phyloP scores from a whole-genome alignment of 2,797 vertebrate species.

The Gouania willdenowi region DNA sequence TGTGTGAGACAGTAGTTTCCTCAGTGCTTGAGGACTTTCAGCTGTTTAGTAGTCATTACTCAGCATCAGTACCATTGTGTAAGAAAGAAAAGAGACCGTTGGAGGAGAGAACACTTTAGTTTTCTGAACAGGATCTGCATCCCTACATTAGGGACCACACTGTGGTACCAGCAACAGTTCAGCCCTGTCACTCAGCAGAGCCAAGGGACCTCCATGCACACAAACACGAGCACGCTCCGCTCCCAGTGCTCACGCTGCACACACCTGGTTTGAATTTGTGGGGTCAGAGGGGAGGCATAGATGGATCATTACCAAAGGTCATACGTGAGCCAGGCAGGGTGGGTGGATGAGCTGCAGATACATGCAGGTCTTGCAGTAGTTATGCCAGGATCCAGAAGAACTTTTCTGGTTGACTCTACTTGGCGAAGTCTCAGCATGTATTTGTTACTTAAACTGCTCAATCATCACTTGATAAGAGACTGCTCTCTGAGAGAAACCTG shows the following conservation, averaged over 20 bases:
- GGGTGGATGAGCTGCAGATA: conserved; percentile 6
- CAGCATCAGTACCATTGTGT: conserved; percentile 5
- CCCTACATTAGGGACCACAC: conserved; percentile 6
- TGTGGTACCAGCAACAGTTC: conserved; percentile 41
- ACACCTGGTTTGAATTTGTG: conserved; percentile 65
- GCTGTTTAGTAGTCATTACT: background rate
- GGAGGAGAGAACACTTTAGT: background rate
- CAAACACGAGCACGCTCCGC: conserved; percentile 32
- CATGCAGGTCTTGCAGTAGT: conserved; percentile 11
- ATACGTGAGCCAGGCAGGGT: conserved; percentile 41
- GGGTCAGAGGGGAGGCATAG: conserved; percentile 53
- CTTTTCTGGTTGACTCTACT: conserved; percentile 41
- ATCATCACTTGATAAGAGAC: conserved; percentile 37
- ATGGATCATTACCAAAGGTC: conserved; percentile 61
- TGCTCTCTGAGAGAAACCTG: conserved; percentile 1
- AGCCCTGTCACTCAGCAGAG: conserved; percentile 54
- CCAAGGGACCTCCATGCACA: conserved; percentile 43
- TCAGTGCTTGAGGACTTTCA: background rate
- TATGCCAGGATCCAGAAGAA: background rate
- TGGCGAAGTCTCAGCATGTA: conserved; percentile 14
- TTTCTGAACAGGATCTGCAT: background rate
- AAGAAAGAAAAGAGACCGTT: background rate
- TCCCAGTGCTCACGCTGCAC: conserved; percentile 11
- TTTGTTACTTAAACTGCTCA: conserved; percentile 32
- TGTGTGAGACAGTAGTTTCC: conserved; percentile 3